Evolutionary conservation across 2,888 invertebrate genomes (phyloP), one percentile per base, ranked within the genome.

Genomic region (Dicranocentrus wangi): DNA sequence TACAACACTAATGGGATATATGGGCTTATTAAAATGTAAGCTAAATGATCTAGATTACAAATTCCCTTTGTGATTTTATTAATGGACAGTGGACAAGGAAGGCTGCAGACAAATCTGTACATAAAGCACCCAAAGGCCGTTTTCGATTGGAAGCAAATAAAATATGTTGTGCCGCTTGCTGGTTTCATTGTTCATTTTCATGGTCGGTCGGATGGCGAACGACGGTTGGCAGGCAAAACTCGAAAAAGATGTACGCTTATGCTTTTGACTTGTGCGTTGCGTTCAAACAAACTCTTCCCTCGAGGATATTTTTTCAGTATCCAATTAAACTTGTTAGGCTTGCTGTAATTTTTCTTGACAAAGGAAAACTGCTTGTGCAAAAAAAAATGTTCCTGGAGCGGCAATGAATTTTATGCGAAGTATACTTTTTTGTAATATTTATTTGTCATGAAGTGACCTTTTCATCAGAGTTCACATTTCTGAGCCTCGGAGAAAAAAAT

Each of bases 381-480:
- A 15, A 8, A 51, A 51, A 32, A 63, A 32, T 63, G 19, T 39
- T 58, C 63, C 32, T 63, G 32, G 32, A 32, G 32, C 15, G 23
- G 32, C 15, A 25, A 21, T 25, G 15, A n/a, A 47, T 15, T 47
- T 47, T 47, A 7, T 47, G n/a, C 47, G n/a, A 47, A 15, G 5
- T 65, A n/a, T n/a, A n/a, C n/a, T 21, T 25, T 66, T n/a, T 61
- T 32, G 7, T 32, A 23, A 19, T 63, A 23, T 65, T 65, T 65
- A 42, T 65, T 43, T 27, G 1, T n/a, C 66, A 66, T 66, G 66
- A 66, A 66, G 47, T 66, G 66, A 66, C 66, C 66, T 66, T 27
- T 66, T 25, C 63, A 15, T 17, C 32, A 13, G 17, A 66, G 66
- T 66, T 66, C 66, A 66, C 66, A 43, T 66, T n/a, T 47, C 47